Evolutionary conservation across 2,113 vertebrate genomes (phyloP), one percentile per base, ranked within the genome.

Genomic region (Dendrocopos noguchii): DNA sequence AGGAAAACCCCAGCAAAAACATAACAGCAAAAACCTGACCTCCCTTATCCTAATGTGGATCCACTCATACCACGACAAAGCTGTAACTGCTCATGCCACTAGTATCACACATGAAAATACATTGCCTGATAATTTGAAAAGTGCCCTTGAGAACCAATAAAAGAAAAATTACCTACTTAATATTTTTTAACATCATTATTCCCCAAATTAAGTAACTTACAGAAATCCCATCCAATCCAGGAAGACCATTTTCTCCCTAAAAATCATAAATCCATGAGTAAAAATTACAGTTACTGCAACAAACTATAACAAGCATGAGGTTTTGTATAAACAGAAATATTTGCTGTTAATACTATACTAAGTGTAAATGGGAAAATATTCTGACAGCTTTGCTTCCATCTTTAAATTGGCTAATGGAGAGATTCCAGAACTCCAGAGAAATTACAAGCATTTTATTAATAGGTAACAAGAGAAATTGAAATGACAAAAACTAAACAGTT

Each of bases 181-280:
- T 63, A 75, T 17, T 34, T 7, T 70, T 93, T 65, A 76, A 87
- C 90, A 83, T 21, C 15, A 46, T 64, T 31, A 44, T 82, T 52
- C 12, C 18, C 24, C 65, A 88, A 91, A 84, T 81, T 61, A 84
- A 77, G 74, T 24, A 81, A 97, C 98, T 98, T 98, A 99, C 99
- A 95, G 97, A 80, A 46, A 91, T 66, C 47, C 99, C 99, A 77
- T 97, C 94, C 39, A 87, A 12, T 88, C 99, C 99, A 39, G 97
- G 98, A 42, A 95, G 83, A n/a, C 98, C 99, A 63, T 96, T 97
- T 44, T 95, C 85, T 82, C 97, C 96, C 99, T 99, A 93, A 93
- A 91, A 97, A 93, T 94, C 36, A 90, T 33, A 95, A 94, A 87
- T 12, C 12, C 5, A 57, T 10, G 12, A 3, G 27, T 66, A 59